Percentiles rank a stretch among this genome's conserved stretches.
Conservation (phyloP, 2,113 vertebrate genomes). For the Nettapus auritus region DNA sequence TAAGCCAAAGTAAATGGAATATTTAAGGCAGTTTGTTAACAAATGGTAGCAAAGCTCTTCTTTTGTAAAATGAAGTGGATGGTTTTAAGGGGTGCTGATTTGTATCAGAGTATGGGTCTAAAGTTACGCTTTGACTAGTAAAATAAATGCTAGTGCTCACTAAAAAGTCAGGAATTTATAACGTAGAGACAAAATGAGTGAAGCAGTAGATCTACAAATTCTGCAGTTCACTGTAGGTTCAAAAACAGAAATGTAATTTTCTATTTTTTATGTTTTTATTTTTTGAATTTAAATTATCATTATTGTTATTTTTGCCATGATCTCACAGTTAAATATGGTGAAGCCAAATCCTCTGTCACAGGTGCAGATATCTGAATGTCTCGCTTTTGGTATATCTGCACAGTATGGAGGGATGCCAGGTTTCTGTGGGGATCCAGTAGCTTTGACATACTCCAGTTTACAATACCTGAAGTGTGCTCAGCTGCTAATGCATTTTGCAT, state of each 20-base stretch:
- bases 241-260: neutral
- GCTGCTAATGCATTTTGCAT: neutral
- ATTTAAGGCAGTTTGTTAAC: neutral
- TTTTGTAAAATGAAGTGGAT: neutral
- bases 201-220: neutral
- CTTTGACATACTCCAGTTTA: conserved; percentile 44
- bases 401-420: neutral
- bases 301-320: too few species aligned
- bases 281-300: neutral
- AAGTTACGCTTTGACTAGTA: neutral
- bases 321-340: neutral
- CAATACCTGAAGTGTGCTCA: conserved; percentile 22
- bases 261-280: neutral
- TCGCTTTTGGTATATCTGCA: neutral
- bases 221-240: neutral
- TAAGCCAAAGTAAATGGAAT: conserved; percentile 7
- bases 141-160: neutral
- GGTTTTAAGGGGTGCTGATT: neutral
- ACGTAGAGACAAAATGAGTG: neutral
- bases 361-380: neutral
- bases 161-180: neutral
- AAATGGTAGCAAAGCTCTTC: neutral
- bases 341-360: neutral
- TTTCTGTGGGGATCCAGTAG: conserved; percentile 7
- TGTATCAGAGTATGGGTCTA: neutral